phyloP scores from a whole-genome alignment of 2,888 invertebrate genomes.

The Caenorhabditis doughertyi region DNA sequence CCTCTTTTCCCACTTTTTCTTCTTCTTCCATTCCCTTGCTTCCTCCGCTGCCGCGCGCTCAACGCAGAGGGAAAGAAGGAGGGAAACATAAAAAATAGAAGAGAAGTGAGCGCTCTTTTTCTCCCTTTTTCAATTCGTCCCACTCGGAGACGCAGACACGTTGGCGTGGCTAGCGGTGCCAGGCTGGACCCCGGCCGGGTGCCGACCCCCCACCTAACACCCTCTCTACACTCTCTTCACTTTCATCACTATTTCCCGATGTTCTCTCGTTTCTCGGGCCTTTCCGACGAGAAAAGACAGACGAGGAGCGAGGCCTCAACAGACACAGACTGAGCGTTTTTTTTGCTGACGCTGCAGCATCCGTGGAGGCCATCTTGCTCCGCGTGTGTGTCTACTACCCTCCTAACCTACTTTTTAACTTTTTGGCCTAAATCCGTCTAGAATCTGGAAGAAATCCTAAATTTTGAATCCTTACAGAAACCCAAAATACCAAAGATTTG shows the following conservation, averaged over 20 bases:
- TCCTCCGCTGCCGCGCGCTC: slow-evolving; percentile 31
- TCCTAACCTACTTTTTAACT: slow-evolving; percentile 55
- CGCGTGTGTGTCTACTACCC: slow-evolving; percentile 54
- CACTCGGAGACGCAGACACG: slow-evolving; percentile 47
- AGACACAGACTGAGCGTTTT: slow-evolving; percentile 43
- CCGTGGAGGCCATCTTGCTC: slow-evolving; percentile 51
- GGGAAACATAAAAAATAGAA: slow-evolving; percentile 26
- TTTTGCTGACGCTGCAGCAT: slow-evolving; percentile 36
- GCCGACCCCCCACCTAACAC: slow-evolving; percentile 61
- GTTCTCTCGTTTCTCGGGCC: slow-evolving; percentile 48
- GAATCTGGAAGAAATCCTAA: background rate
- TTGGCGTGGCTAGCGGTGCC: slow-evolving; percentile 66
- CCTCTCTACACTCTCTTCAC: slow-evolving; percentile 22
- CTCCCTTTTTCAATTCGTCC: slow-evolving; percentile 25
- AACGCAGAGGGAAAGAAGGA: slow-evolving; percentile 16
- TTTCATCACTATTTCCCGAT: background rate
- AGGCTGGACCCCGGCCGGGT: slow-evolving; percentile 61
- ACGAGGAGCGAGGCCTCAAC: slow-evolving; percentile 15
- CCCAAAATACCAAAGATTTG: slow-evolving; percentile 20
- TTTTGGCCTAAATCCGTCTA: slow-evolving; percentile 13
- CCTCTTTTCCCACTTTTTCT: slow-evolving; percentile 29
- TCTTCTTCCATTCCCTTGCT: background rate
- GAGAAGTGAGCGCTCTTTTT: slow-evolving; percentile 14
- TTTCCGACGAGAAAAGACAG: slow-evolving; percentile 41
- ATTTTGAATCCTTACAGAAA: slow-evolving; percentile 11